Percentiles rank a stretch among this genome's conserved stretches.
phyloP scores from a whole-genome alignment of 2,113 vertebrate genomes.

The Charadrius vociferus region DNA sequence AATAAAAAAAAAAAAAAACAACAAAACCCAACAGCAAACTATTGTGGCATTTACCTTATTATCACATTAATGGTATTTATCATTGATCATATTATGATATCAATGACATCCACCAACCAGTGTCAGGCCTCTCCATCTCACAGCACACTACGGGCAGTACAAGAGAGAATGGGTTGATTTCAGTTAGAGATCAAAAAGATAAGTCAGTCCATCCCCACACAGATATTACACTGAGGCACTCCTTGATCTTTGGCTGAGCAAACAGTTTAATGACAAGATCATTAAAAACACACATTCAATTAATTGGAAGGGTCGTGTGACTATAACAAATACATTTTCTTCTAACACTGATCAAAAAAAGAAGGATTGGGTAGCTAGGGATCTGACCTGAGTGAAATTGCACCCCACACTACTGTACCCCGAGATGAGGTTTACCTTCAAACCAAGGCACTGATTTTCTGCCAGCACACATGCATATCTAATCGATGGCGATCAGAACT shows the following conservation, averaged over 20 bases:
- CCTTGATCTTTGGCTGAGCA: neutral
- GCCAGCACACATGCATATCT: neutral
- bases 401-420: neutral
- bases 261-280: neutral
- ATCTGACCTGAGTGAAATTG: neutral
- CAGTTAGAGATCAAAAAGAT: neutral
- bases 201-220: neutral
- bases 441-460: neutral
- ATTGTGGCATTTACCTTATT: neutral
- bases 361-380: too few species aligned
- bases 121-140: neutral
- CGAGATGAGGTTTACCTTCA: neutral
- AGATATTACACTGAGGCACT: neutral
- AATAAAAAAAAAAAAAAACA: neutral
- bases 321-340: rapidly evolving
- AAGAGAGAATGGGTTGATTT: neutral
- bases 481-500: neutral
- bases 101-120: neutral
- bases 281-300: neutral
- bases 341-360: neutral
- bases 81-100: neutral
- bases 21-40: neutral
- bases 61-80: neutral
- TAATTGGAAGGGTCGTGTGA: neutral
- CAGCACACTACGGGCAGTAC: neutral